Conservation (phyloP, 2,888 invertebrate species). For the Dinocampus coccinellae region DNA sequence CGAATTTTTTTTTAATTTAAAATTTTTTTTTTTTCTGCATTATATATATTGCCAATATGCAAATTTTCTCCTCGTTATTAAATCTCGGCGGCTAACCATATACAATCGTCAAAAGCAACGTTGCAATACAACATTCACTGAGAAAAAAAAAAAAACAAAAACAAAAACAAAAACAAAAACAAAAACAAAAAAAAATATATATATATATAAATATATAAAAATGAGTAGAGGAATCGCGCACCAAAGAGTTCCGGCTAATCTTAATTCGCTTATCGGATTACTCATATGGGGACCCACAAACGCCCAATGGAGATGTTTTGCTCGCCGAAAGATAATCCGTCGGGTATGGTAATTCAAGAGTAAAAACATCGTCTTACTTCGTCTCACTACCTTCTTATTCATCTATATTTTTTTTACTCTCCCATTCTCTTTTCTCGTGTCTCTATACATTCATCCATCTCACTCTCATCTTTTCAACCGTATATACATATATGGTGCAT, state of each 20-base stretch:
- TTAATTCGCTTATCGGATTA: slow-evolving; percentile 69
- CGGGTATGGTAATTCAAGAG: slow-evolving; percentile 67
- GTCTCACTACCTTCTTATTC: slow-evolving; percentile 30
- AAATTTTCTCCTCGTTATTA: slow-evolving; percentile 27
- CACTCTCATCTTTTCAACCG: slow-evolving; percentile 29
- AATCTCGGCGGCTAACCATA: not conserved
- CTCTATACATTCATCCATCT: slow-evolving; percentile 34
- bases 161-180: too few relatives aligned
- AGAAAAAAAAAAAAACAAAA: too few relatives aligned
- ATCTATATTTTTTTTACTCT: slow-evolving; percentile 26
- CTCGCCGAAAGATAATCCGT: slow-evolving; percentile 64
- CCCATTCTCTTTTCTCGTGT: slow-evolving; percentile 10
- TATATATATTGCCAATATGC: slow-evolving; percentile 36
- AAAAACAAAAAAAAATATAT: too few relatives aligned
- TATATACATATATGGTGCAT: slow-evolving; percentile 27
- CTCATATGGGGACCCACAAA: slow-evolving; percentile 48
- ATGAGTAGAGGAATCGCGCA: slow-evolving; percentile 24
- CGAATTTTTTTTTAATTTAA: too few relatives aligned
- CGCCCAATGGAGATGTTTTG: slow-evolving; percentile 65
- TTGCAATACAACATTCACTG: not conserved
- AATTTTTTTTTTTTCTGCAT: too few relatives aligned
- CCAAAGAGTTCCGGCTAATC: slow-evolving; percentile 57
- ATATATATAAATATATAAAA: not conserved
- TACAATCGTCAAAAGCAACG: not conserved
- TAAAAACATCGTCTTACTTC: not conserved